A percentile compares a stretch with the other conserved stretches of the same genome.
phyloP scores from a whole-genome alignment of 2,888 invertebrate species.

The Lapara coniferarum region DNA sequence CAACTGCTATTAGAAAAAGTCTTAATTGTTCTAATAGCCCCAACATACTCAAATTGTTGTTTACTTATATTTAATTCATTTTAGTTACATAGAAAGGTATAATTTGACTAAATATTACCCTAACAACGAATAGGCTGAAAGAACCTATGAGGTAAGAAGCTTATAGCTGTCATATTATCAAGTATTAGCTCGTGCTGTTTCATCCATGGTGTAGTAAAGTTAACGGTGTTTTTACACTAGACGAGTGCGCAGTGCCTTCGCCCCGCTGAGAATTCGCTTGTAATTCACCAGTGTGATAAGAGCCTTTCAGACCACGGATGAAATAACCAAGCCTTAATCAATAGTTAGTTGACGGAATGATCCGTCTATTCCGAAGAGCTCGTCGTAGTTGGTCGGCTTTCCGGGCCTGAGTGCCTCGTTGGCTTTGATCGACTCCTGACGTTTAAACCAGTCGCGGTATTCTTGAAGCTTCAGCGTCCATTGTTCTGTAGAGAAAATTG shows the following conservation, averaged over 20 bases:
- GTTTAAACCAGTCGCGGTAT: conserved; percentile 91
- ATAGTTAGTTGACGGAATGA: conserved; percentile 92
- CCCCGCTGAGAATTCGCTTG: too few species aligned
- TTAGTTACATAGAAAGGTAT: neutral
- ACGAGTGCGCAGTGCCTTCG: too few species aligned
- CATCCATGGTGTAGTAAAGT: too few species aligned
- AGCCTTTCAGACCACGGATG: too few species aligned
- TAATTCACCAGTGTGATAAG: too few species aligned
- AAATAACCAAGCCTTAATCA: conserved; percentile 79
- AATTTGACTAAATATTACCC: conserved; percentile 20
- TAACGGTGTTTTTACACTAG: too few species aligned
- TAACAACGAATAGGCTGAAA: neutral
- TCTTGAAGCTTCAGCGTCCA: conserved; percentile 90
- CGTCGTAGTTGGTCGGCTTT: conserved; percentile 92
- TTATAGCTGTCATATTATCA: neutral
- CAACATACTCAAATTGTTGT: neutral
- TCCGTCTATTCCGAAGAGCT: conserved; percentile 93
- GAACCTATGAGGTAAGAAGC: conserved; percentile 18
- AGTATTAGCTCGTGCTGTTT: too few species aligned
- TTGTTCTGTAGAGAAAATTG: conserved; percentile 79
- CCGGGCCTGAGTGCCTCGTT: conserved; percentile 92
- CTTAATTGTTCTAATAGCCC: neutral
- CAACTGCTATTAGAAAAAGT: too few species aligned
- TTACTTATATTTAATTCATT: neutral
- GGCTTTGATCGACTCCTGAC: conserved; percentile 89